Percentiles rank a stretch among this genome's conserved stretches.
Evolutionary conservation across 1,140 invertebrate genomes (phyloP).

Genomic region (Penaeus chinensis): DNA sequence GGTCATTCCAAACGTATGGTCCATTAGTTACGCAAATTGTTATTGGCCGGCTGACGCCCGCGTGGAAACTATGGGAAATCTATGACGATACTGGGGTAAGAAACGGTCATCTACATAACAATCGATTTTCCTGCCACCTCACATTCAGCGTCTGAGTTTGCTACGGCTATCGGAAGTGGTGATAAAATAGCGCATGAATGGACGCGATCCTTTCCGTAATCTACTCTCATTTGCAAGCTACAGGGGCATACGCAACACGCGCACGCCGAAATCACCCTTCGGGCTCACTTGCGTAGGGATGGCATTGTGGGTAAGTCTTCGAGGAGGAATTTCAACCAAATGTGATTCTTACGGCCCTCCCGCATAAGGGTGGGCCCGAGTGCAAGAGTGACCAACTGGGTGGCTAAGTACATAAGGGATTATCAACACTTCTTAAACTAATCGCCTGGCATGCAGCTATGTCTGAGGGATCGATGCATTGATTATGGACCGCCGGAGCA

Average conservation of each 20-base stretch:
- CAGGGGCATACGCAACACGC: neutral
- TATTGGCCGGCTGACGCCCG: slow-evolving; percentile 33
- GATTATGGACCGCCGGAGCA: no score
- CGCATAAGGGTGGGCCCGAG: no score
- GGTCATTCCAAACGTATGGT: slow-evolving; percentile 50
- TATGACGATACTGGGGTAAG: slow-evolving; percentile 41
- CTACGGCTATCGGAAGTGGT: slow-evolving; percentile 41
- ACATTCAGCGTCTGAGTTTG: slow-evolving; percentile 44
- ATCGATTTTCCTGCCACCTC: slow-evolving; percentile 26
- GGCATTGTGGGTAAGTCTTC: no score
- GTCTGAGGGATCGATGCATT: no score
- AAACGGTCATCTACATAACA: slow-evolving; percentile 52
- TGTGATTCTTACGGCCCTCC: no score
- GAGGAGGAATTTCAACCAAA: no score
- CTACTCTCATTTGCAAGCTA: slow-evolving; percentile 34
- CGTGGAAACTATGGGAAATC: slow-evolving; percentile 53
- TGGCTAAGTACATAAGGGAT: no score
- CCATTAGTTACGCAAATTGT: slow-evolving; percentile 59
- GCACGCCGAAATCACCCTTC: no score
- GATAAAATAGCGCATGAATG: slow-evolving; percentile 52
- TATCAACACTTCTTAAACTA: no score
- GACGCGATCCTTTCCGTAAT: slow-evolving; percentile 34
- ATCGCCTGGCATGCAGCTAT: no score
- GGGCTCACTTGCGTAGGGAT: no score
- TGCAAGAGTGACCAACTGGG: no score